These are phyloP conservation scores for Scolopax rusticola DNA, from an alignment of 2,797 vertebrate genomes.

Conservation along the genomic window DNA sequence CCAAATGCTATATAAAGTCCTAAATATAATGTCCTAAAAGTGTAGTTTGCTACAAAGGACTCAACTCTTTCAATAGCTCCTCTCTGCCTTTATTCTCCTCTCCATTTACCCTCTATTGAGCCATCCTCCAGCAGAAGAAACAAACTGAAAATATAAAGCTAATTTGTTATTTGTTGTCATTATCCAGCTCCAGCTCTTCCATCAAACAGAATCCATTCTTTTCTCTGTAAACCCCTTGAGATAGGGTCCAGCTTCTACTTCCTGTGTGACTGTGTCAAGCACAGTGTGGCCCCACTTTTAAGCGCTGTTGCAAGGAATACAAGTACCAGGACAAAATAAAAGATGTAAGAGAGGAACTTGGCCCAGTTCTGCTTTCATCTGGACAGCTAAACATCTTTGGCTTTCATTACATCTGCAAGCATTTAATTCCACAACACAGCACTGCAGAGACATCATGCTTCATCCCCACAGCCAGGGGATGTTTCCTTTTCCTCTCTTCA, in stretches of 20 bases:
- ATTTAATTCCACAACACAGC: background rate
- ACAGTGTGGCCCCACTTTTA: background rate
- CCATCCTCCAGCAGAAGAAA: background rate
- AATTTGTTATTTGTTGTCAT: background rate
- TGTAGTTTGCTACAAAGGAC: background rate
- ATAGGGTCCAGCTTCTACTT: background rate
- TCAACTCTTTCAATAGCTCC: fast-evolving
- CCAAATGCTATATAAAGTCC: background rate
- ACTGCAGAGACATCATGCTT: background rate
- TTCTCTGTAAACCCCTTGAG: background rate
- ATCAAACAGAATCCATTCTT: background rate
- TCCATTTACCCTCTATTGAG: background rate
- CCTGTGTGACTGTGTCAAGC: background rate
- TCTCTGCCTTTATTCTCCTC: background rate
- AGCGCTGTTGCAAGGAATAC: fast-evolving
- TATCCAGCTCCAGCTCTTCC: background rate
- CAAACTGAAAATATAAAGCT: background rate
- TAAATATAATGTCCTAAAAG: background rate
- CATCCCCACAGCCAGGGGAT: background rate
- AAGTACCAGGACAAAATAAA: background rate
- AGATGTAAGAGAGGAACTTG: background rate
- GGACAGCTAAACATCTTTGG: background rate
- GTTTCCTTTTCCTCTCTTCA: background rate
- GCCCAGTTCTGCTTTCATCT: background rate
- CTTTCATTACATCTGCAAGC: background rate